phyloP scores from a whole-genome alignment of 1,140 invertebrate species.

The Tachypleus tridentatus region DNA sequence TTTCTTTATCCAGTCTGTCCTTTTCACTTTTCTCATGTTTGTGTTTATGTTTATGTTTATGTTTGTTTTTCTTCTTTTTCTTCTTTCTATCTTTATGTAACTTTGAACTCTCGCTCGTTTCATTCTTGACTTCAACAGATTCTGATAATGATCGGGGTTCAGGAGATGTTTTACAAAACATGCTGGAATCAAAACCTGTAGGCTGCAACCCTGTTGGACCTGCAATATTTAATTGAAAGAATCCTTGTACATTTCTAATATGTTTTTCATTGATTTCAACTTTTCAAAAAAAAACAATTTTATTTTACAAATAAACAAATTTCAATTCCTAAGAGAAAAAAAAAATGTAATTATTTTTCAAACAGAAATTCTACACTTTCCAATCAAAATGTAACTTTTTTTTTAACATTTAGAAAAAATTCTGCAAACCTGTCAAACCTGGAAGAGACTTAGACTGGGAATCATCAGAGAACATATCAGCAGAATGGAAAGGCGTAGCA shows the following conservation, averaged over 20 bases:
- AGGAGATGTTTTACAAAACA: slow-evolving; percentile 18
- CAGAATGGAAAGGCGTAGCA: too few relatives aligned
- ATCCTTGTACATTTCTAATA: too few relatives aligned
- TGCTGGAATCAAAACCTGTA: slow-evolving; percentile 22
- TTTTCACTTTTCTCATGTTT: slow-evolving; percentile 26
- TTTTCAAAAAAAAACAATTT: too few relatives aligned
- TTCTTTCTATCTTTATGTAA: slow-evolving; percentile 46
- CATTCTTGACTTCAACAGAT: background rate
- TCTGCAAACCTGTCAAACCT: background rate
- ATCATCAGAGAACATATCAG: slow-evolving; percentile 16
- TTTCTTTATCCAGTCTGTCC: slow-evolving; percentile 8
- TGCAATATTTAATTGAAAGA: background rate
- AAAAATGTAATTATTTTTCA: background rate
- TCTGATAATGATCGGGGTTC: slow-evolving; percentile 1
- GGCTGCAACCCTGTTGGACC: slow-evolving; percentile 5
- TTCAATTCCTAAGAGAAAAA: background rate
- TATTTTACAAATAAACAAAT: background rate
- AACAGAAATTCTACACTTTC: background rate
- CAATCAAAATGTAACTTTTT: background rate
- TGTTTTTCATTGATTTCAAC: too few relatives aligned
- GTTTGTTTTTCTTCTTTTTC: slow-evolving; percentile 37
- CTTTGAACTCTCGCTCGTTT: slow-evolving; percentile 28
- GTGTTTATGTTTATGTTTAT: slow-evolving; percentile 33
- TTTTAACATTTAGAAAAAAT: too few relatives aligned
- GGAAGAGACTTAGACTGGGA: slow-evolving; percentile 7